These are phyloP conservation scores for Myotis lucifugus DNA, from an alignment of 2,113 vertebrate species.

Conservation along the genomic window DNA sequence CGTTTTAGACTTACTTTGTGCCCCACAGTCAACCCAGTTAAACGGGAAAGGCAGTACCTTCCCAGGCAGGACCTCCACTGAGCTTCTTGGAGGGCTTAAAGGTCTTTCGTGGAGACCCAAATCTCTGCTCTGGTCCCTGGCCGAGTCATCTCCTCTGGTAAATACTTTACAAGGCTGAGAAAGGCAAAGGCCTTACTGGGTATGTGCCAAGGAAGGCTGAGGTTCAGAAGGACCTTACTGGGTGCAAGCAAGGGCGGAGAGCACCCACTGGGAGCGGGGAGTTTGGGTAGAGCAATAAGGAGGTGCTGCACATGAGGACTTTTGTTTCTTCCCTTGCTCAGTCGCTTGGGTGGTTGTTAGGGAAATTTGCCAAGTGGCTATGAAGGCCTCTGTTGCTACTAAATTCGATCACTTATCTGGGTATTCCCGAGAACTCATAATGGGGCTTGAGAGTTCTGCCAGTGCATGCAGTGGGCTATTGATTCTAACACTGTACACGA, in stretches of 20 bases:
- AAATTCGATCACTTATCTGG: not conserved
- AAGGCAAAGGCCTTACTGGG: not conserved
- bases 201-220: not conserved
- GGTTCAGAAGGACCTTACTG: no score
- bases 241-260: not conserved
- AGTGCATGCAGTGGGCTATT: no score
- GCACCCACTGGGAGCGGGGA: no score
- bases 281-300: not conserved
- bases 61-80: not conserved
- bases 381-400: not conserved
- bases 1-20: not conserved
- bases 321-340: not conserved
- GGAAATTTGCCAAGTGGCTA: not conserved
- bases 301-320: not conserved
- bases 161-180: not conserved
- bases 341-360: not conserved
- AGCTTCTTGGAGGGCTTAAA: not conserved
- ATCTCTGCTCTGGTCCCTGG: not conserved
- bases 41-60: not conserved
- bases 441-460: not conserved
- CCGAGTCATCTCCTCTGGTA: not conserved
- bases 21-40: not conserved
- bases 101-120: not conserved
- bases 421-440: not conserved
- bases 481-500: no score